phyloP scores from a whole-genome alignment of 2,888 invertebrate genomes.

The Empis stercorea region DNA sequence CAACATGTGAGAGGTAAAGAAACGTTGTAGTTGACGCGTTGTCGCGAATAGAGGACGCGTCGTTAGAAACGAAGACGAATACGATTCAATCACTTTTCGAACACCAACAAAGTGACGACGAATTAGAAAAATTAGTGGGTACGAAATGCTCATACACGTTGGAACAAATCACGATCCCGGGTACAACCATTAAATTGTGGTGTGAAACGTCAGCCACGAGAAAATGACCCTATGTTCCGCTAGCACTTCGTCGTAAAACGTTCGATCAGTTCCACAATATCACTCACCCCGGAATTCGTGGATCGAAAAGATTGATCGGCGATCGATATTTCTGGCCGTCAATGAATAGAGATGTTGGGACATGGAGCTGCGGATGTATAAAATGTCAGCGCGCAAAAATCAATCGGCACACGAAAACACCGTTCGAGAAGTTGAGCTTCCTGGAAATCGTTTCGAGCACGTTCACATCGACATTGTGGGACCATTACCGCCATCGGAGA shows the following conservation, averaged over 20 bases:
- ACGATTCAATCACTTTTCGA: background rate
- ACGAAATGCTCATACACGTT: background rate
- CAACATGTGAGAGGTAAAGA: background rate
- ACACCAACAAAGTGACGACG: background rate
- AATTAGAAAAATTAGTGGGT: background rate
- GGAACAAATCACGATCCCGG: background rate
- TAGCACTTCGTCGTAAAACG: background rate
- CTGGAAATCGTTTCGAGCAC: conserved; percentile 19
- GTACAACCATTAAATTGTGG: background rate
- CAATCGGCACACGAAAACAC: background rate
- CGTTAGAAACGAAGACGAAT: background rate
- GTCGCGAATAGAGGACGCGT: background rate
- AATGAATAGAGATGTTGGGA: background rate
- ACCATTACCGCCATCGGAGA: conserved; percentile 19
- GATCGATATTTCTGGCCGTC: background rate
- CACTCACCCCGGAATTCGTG: background rate
- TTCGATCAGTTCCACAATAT: background rate
- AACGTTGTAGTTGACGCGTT: background rate
- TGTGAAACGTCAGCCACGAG: background rate
- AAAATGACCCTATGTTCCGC: background rate
- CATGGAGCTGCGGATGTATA: background rate
- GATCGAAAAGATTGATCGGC: background rate
- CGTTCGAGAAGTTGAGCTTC: background rate
- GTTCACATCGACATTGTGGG: conserved; percentile 27
- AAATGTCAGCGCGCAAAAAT: background rate